Base-by-base conservation (phyloP, 2,888 invertebrate genomes). In the Spodoptera littoralis region DNA sequence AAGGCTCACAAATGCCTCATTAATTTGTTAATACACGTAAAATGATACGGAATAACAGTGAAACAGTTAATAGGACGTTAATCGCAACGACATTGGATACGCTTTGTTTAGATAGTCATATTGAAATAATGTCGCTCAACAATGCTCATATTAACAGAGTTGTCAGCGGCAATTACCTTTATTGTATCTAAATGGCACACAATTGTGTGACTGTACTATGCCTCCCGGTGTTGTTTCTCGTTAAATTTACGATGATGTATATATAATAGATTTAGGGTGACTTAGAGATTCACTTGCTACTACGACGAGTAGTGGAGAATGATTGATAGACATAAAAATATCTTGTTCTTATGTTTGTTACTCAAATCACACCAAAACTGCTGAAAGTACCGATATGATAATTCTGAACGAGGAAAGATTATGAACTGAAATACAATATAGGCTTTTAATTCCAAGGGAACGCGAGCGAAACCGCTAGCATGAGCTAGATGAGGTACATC, bases 91-190 rank as follows among this genome's bases (percentile, higher is more conserved):
- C 65, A 76, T 73, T 70, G 70, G 73, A 80, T 83, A 82, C 68
- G 70, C 77, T 75, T 83, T 83, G 82, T 83, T 83, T 77, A 80
- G 76, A 72, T 81, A 68, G 77, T 80, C 79, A 79, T 75, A 71
- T 82, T 80, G 77, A 83, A 84, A 86, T 85, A 81, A 75, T 80
- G 66, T 61, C 61, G 60, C 51, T 44, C 60, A 47, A 71, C 75
- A 75, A 64, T 80, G 69, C 64, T 75, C 76, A 80, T 83, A 82
- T 79, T 79, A 76, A 70, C 76, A 69, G 76, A 66, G 45, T 74
- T 82, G 85, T 84, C 85, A 80, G 67, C 60, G 68, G 69, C 78
- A 81, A 85, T 87, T 84, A 84, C 77, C 75, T 79, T 83, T 83
- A 86, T 80, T 81, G 76, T 84, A 76, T 47, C 50, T 67, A 72